These are phyloP conservation scores for Volucella bombylans DNA, from an alignment of 2,888 invertebrate species.

Conservation along the genomic window DNA sequence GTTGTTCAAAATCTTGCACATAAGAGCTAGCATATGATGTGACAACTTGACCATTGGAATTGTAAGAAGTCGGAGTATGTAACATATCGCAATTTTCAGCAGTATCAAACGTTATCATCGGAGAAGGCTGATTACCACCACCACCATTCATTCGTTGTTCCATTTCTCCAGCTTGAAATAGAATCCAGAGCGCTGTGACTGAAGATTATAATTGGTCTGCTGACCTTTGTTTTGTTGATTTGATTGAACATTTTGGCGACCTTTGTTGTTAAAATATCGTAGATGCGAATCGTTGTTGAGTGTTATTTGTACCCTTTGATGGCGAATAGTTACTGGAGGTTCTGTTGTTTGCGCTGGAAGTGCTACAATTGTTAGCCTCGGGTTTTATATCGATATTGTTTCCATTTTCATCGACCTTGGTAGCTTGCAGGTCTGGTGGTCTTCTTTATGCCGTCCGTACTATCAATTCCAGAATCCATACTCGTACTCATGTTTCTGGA, in stretches of 20 bases:
- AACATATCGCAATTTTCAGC: slow-evolving; percentile 53
- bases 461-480: slow-evolving; percentile 51
- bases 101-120: slow-evolving; percentile 58
- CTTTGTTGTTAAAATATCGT: slow-evolving; percentile 77
- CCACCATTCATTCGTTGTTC: slow-evolving; percentile 15
- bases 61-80: slow-evolving; percentile 72
- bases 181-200: slow-evolving; percentile 17
- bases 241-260: slow-evolving; percentile 73
- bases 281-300: slow-evolving; percentile 76
- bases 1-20: slow-evolving; percentile 65
- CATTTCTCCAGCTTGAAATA: slow-evolving; percentile 55
- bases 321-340: slow-evolving; percentile 25
- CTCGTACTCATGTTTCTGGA: slow-evolving; percentile 61
- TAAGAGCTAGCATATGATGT: slow-evolving; percentile 64
- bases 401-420: slow-evolving; percentile 74
- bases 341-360: slow-evolving; percentile 19
- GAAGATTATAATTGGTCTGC: slow-evolving; percentile 39
- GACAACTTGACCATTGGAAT: slow-evolving; percentile 61
- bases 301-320: slow-evolving; percentile 52
- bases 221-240: slow-evolving; percentile 45
- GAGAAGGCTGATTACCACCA: slow-evolving; percentile 68
- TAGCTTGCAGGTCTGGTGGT: slow-evolving; percentile 58
- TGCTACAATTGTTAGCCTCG: slow-evolving; percentile 71
- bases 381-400: slow-evolving; percentile 72
- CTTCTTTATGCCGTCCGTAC: slow-evolving; percentile 68